These are phyloP conservation scores for Porites divaricata DNA, from an alignment of 92 coral and sea anemone species.

Conservation along the genomic window DNA sequence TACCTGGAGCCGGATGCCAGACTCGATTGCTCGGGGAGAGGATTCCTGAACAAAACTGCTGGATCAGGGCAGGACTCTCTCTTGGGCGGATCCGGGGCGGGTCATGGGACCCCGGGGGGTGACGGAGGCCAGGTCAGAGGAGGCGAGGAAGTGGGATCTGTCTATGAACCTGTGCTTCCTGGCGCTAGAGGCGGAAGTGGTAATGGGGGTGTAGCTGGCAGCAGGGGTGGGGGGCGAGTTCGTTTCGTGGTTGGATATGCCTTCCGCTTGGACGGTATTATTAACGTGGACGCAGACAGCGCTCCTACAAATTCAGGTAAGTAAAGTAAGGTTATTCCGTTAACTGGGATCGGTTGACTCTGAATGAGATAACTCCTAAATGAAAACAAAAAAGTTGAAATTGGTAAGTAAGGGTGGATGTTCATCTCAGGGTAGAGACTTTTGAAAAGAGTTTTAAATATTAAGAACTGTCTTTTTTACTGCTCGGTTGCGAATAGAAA, in stretches of 20 bases:
- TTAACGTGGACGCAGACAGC: constrained; percentile 81
- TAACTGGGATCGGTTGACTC: no score
- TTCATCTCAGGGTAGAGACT: no score
- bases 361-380: no score
- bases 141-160: constrained; percentile 81
- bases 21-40: constrained; percentile 88
- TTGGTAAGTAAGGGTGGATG: no score
- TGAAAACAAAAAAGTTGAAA: no score
- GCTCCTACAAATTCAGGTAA: constrained; percentile 81
- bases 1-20: constrained; percentile 93
- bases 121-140: constrained; percentile 59
- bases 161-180: constrained; percentile 83
- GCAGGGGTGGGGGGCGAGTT: constrained; percentile 95
- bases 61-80: constrained; percentile 85
- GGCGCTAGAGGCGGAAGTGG: constrained; percentile 95
- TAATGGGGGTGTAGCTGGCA: constrained; percentile 63
- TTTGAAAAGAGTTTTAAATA: no score
- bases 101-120: constrained; percentile 92
- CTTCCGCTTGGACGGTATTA: constrained; percentile 84
- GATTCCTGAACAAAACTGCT: constrained; percentile 46
- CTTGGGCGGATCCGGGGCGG: constrained; percentile 94
- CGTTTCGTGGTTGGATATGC: constrained; percentile 91
- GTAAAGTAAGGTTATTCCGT: neutral
- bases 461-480: no score
- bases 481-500: no score